A percentile compares a stretch with the other conserved stretches of the same genome.
Conservation (phyloP, 2,888 invertebrate species). For the Drosophila fungiperda region DNA sequence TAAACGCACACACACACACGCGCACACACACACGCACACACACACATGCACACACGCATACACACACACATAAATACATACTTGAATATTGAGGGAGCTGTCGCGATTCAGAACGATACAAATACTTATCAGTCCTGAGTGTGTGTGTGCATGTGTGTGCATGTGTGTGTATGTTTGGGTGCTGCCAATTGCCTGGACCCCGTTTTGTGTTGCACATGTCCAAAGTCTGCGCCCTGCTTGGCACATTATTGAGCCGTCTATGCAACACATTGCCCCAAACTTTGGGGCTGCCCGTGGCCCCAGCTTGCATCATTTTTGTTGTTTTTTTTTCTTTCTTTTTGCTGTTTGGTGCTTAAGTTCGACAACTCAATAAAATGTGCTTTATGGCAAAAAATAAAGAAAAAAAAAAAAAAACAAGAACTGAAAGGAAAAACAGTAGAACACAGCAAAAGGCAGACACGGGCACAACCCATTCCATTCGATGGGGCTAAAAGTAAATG, state of each 20-base stretch:
- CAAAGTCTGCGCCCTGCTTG: conserved; percentile 49
- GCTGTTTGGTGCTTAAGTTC: conserved; percentile 77
- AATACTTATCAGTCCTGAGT: conserved; percentile 68
- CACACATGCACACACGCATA: conserved; percentile 1
- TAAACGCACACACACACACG: conserved; percentile 50
- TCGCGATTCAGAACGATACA: conserved; percentile 59
- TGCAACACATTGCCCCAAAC: conserved; percentile 78
- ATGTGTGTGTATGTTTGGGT: conserved; percentile 40
- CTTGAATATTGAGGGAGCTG: conserved; percentile 28
- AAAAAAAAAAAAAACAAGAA: conserved; percentile 25
- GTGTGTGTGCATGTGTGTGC: conserved; percentile 33
- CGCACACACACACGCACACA: conserved; percentile 12
- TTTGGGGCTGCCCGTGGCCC: conserved; percentile 25
- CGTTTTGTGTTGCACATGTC: conserved; percentile 65
- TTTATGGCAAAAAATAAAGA: conserved; percentile 78
- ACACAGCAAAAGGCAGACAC: conserved; percentile 64
- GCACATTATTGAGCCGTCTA: conserved; percentile 78
- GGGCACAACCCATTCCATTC: conserved; percentile 54
- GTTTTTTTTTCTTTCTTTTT: conserved; percentile 42
- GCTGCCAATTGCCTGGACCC: conserved; percentile 73
- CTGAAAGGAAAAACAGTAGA: conserved; percentile 44
- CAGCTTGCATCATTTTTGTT: conserved; percentile 39
- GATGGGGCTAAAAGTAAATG: conserved; percentile 55
- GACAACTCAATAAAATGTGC: conserved; percentile 85
- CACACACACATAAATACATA: conserved; percentile 12